Evolutionary conservation across 2,113 vertebrate species (phyloP).

Genomic region (Mobula birostris): DNA sequence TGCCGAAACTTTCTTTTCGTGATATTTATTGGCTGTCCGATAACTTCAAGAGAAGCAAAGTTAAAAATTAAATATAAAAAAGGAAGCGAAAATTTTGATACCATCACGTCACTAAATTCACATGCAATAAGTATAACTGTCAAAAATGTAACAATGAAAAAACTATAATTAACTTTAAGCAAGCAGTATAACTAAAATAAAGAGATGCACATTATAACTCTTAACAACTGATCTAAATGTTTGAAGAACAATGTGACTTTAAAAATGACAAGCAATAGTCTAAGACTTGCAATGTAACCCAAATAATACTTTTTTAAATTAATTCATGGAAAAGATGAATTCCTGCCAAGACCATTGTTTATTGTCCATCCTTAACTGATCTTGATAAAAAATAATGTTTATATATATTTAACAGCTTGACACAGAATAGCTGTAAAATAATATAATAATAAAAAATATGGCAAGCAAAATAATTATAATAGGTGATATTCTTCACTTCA

Average conservation of each 20-base stretch:
- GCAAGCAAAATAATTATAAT: background rate
- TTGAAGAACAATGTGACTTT: background rate
- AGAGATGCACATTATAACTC: background rate
- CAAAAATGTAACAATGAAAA: background rate
- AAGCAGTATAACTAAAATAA: background rate
- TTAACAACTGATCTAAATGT: background rate
- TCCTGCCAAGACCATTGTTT: background rate
- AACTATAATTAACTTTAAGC: background rate
- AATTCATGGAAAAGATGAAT: background rate
- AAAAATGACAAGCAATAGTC: background rate
- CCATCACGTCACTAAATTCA: background rate
- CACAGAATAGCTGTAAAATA: background rate
- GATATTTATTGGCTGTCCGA: slow-evolving; percentile 11
- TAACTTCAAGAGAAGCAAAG: background rate
- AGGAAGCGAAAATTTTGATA: background rate
- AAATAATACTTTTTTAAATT: background rate
- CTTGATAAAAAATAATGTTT: background rate
- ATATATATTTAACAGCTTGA: background rate
- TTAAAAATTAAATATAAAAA: slow-evolving; percentile 18
- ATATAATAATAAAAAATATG: background rate
- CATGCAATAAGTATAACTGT: slow-evolving; percentile 4
- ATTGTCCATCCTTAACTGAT: background rate
- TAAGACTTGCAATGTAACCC: background rate
- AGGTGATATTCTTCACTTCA: background rate
- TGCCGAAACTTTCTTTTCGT: background rate